Evolutionary conservation across 2,797 vertebrate genomes (phyloP).

Genomic region (Myotis findleyi): DNA sequence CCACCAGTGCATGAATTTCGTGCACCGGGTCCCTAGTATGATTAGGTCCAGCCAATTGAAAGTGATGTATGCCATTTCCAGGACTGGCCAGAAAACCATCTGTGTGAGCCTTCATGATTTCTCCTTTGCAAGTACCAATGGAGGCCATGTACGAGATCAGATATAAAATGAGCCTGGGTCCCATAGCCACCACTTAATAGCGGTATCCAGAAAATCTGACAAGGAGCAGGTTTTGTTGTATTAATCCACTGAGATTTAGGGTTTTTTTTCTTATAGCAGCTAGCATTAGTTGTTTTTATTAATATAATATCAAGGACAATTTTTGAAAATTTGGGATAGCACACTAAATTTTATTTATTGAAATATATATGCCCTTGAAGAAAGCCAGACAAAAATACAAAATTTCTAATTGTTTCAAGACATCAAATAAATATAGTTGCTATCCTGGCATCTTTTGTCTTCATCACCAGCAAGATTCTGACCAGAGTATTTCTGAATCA

Average conservation of each 20-base stretch:
- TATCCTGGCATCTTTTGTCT: neutral
- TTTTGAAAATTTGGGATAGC: neutral
- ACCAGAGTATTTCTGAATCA: neutral
- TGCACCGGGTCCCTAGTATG: neutral
- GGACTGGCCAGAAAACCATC: neutral
- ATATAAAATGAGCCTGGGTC: neutral
- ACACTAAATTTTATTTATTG: neutral
- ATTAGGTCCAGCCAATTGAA: neutral
- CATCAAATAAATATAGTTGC: neutral
- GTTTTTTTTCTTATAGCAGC: neutral
- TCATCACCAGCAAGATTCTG: neutral
- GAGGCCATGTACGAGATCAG: neutral
- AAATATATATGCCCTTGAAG: neutral
- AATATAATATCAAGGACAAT: neutral
- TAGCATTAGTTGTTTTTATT: neutral
- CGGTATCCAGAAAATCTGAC: neutral
- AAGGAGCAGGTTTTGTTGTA: neutral
- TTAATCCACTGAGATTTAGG: neutral
- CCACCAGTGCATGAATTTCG: too few relatives aligned
- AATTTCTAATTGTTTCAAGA: neutral
- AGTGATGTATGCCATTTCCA: neutral
- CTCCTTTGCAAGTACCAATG: neutral
- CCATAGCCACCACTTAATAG: neutral
- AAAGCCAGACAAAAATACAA: conserved; percentile 4
- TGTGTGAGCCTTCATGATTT: neutral